phyloP scores from a whole-genome alignment of 2,113 vertebrate genomes.

The Struthidea cinerea region DNA sequence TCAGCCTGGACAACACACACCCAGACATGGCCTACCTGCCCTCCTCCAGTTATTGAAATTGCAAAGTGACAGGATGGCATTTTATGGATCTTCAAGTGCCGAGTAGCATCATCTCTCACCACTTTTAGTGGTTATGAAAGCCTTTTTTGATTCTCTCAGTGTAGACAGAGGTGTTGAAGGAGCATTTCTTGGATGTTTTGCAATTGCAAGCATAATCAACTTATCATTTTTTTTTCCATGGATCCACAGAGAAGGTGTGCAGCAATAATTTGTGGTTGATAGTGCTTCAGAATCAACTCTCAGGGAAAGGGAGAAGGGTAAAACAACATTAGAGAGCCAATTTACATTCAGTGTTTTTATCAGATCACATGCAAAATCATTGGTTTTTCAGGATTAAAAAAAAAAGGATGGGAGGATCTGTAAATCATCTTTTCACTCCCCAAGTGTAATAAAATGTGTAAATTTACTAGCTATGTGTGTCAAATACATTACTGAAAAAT shows the following conservation, averaged over 20 bases:
- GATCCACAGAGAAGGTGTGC: neutral
- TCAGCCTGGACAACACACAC: neutral
- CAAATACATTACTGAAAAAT: neutral
- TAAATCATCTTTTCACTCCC: neutral
- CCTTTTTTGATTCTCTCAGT: neutral
- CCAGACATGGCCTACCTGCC: neutral
- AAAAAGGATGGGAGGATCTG: neutral
- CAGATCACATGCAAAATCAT: neutral
- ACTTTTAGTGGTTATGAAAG: neutral
- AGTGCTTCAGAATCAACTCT: neutral
- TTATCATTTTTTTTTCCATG: neutral
- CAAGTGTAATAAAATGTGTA: neutral
- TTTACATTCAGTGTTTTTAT: neutral
- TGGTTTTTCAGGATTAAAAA: neutral
- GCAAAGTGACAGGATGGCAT: neutral
- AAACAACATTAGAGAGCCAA: neutral
- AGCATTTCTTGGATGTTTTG: neutral
- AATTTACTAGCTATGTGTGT: neutral
- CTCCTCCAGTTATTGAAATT: neutral
- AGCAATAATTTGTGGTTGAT: neutral
- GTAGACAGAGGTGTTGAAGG: neutral
- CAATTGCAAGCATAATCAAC: accelerated
- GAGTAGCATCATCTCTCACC: neutral
- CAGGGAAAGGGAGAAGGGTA: neutral
- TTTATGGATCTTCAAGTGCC: neutral